Base-by-base conservation (phyloP, 1,140 invertebrate genomes). In the Ips nitidus region DNA sequence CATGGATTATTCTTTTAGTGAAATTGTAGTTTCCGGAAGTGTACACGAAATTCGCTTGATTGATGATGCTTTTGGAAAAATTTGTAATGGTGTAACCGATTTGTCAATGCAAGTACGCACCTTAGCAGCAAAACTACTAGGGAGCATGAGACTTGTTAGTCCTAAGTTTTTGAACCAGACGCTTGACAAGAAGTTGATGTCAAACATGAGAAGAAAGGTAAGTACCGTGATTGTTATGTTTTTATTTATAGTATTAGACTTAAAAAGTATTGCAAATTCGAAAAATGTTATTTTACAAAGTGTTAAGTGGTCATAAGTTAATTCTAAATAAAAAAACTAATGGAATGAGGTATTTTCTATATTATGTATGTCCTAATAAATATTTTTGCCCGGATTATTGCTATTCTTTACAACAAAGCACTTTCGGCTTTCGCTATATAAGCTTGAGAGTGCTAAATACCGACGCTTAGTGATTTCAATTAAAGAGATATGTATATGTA, bases 141-240 rank as follows among this genome's bases (percentile, higher is more conserved):
- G 97, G 5, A 87, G 88, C 41, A 93, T 98, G 85, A 89, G 89
- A 65, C 86, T 87, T 60, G 96, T 99, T 2, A 94, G 94, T 64
- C 87, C 91, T 53, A 87, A 90, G 67, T 98, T 98, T 81, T 84
- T 99, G 42, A 89, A 96, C 75, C 98, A 98, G 83, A 99, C 98
- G 0, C 81, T 99, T 1, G 97, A 99, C 78, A 99, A 99, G 82
- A 98, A 98, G 78, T 84, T 99, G n/a, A 99, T 99, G 92, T 97
- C 90, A 71, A 96, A 95, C 82, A 94, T 94, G 90, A 93, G 90
- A 79, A 89, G 81, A 83, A 82, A 70, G 80, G 75, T 78, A 73
- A 42, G 39, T 6, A 22, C 22, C 22, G 22, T 22, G 52, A 37
- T 52, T 5, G 8, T 64, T 22, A 22, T 22, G 22, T 22, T 22